Base-by-base conservation (phyloP, 2,888 invertebrate genomes). In the Prenolepis imparis region DNA sequence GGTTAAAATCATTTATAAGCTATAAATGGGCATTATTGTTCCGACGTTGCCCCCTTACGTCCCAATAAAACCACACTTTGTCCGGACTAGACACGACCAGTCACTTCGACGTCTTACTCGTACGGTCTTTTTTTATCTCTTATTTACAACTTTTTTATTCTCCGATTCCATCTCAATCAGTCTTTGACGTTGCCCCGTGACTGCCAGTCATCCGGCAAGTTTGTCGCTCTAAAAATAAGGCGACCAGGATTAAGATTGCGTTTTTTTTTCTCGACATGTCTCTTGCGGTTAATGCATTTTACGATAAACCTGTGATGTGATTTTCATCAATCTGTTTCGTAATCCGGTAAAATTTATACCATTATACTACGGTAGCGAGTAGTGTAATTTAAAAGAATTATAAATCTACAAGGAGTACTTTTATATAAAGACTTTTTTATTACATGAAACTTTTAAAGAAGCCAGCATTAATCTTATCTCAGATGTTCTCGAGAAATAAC, bases 141-240 rank as follows among this genome's bases (percentile, higher is more conserved):
- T 95, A 94, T 95, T 95, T 95, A 94, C 94, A 95, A 94, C 94
- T 93, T 93, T 93, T 94, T 94, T 95, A 94, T 94, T 94, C 85
- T 92, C 92, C 93, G 94, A 94, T 94, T 94, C 94, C 94, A 95
- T 95, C 94, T 94, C 94, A 94, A 94, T 95, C 94, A 94, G 93
- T 90, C 92, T 86, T 67, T 55, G 70, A 78, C 70, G 73, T 72
- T 83, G 77, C 73, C 80, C 75, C 81, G 57, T 67, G 52, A 61
- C 84, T 44, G 15, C 21, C 36, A 75, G 77, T 75, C 66, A 77
- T 74, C 41, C 41, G 24, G 63, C 48, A 70, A 70, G 70, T 84
- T 82, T 73, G 84, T 67, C 85, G 77, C 66, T 81, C 89, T 80
- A 84, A 89, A 87, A 84, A 84, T 87, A 87, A 85, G 80, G 81